Percentiles rank a stretch among this genome's conserved stretches.
Conservation (phyloP, 2,888 invertebrate species). For the Zygaena filipendulae region DNA sequence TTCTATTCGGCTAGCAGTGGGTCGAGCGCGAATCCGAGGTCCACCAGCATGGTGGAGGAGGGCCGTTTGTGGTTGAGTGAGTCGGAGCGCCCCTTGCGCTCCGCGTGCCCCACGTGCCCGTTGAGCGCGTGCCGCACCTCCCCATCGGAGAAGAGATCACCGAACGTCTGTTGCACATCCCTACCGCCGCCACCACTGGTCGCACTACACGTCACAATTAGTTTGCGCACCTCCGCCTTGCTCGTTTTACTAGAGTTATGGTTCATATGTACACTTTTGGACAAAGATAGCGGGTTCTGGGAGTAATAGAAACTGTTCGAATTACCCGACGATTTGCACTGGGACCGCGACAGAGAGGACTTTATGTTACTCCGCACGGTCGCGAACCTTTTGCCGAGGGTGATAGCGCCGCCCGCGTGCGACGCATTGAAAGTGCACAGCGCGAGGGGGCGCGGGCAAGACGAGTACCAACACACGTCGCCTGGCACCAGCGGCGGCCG, state of each 20-base stretch:
- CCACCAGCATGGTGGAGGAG: conserved; percentile 36
- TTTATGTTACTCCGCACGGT: conserved; percentile 60
- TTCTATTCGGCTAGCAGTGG: conserved; percentile 61
- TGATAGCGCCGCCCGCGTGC: conserved; percentile 66
- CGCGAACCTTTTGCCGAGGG: conserved; percentile 60
- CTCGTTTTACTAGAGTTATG: conserved; percentile 50
- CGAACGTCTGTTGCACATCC: conserved; percentile 34
- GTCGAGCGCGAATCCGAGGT: conserved; percentile 54
- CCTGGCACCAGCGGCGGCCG: conserved; percentile 34
- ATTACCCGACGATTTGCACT: conserved; percentile 37
- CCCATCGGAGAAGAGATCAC: conserved; percentile 36
- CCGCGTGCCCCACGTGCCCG: conserved; percentile 28
- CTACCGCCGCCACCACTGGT: conserved; percentile 25
- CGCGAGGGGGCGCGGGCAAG: conserved; percentile 70
- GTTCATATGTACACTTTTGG: conserved; percentile 52
- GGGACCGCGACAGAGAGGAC: conserved; percentile 47
- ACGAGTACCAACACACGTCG: conserved; percentile 59
- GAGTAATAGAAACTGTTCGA: conserved; percentile 45
- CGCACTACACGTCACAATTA: conserved; percentile 58
- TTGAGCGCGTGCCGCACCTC: conserved; percentile 36
- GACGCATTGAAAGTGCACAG: conserved; percentile 67
- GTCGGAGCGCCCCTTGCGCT: conserved; percentile 20
- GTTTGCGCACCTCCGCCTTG: conserved; percentile 59
- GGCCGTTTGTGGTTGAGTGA: conserved; percentile 34
- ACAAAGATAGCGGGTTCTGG: conserved; percentile 41